Percentiles rank a stretch among this genome's conserved stretches.
Conservation (phyloP, 2,113 vertebrate species). For the Passer domesticus region DNA sequence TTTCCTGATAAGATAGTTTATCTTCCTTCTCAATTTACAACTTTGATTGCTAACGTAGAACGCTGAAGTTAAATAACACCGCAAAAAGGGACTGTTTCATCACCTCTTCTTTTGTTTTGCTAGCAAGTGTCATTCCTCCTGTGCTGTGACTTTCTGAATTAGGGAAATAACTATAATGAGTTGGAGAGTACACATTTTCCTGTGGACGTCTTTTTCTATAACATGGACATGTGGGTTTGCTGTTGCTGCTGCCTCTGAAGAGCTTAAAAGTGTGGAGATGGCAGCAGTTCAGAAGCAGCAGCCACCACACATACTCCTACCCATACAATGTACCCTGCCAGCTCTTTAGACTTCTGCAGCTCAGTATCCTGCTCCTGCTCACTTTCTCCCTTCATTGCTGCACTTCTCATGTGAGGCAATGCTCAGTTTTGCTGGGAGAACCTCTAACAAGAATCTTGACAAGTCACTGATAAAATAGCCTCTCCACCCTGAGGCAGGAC, state of each 20-base stretch:
- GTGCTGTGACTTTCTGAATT: neutral
- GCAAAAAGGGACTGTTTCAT: neutral
- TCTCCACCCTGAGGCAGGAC: neutral
- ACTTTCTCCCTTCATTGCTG: neutral
- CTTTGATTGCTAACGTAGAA: neutral
- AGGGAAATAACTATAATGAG: neutral
- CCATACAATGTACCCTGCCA: neutral
- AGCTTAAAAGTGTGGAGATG: neutral
- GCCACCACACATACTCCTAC: neutral
- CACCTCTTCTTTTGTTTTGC: neutral
- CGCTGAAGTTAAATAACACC: neutral
- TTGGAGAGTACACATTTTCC: neutral
- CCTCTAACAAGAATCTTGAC: neutral
- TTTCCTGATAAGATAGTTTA: neutral
- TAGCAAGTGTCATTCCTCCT: neutral
- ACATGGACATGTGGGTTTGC: neutral
- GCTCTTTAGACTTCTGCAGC: neutral
- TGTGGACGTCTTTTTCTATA: neutral
- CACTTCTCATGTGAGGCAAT: neutral
- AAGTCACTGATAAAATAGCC: neutral
- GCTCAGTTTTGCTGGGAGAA: neutral
- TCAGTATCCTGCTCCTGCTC: neutral
- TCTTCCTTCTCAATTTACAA: neutral
- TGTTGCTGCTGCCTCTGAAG: neutral
- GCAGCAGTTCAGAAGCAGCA: neutral